Base-by-base conservation (phyloP, 2,113 vertebrate species). In the Helogale parvula region DNA sequence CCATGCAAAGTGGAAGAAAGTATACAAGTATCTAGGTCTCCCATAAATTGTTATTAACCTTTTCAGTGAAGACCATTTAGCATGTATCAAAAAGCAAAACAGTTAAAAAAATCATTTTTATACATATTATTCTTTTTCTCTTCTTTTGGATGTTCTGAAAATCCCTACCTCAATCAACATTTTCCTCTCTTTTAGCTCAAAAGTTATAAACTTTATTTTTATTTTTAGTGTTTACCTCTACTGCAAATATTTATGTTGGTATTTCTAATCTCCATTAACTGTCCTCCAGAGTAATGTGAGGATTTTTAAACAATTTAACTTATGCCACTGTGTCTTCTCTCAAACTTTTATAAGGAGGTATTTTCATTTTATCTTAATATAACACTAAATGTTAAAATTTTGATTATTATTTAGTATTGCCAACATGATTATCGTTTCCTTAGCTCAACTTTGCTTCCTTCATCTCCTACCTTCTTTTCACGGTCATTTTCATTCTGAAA, bases 381-480 rank as follows among this genome's bases (percentile, higher is more conserved):
- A 95, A 33, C 27, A 57, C 47, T n/a, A 65, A 31, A 57, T 79
- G 3, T 85, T 83, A 86, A 92, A 88, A 69, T 33, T 38, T 87
- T 66, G 80, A 87, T 29, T 66, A 57, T 38, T 1, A 81, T 33
- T 83, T 63, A 57, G 33, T 29, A 14, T 47, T 92, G 38, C 4
- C n/a, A 21, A 88, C 16, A 41, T 69, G 41, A 16, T 83, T 92
- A 23, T 54, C 90, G 27, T 57, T 63, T 80, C 54, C 45, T 88
- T 54, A 72, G n/a, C 3, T 95, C 60, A 83, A 33, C 12, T 71
- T 84, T 91, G 96, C 77, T 60, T 97, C 77, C 52, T 72, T 13
- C 27, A 72, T 92, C 3, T 92, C 38, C 38, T 3, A 54, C 10
- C 2, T 45, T 76, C 16, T 15, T 31, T 74, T 19, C 45, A 9